Conservation (phyloP, 2,888 invertebrate species). For the Hedychridium roseum region DNA sequence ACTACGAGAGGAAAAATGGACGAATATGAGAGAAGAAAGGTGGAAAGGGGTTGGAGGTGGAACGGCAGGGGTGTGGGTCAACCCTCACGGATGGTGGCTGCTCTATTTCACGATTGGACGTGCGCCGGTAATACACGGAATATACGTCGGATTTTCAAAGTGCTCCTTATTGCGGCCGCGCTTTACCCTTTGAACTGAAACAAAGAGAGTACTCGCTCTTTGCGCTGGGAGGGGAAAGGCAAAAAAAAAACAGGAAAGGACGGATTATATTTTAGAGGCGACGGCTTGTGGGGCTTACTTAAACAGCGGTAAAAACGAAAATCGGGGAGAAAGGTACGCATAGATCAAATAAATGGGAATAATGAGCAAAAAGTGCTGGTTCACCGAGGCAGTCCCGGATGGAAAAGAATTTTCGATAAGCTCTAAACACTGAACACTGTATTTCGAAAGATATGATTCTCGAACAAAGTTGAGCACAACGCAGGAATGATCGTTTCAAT, state of each 20-base stretch:
- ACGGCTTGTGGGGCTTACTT: constrained; percentile 6
- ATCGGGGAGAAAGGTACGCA: constrained; percentile 9
- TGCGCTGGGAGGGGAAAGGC: constrained; percentile 22
- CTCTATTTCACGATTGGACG: constrained; percentile 34
- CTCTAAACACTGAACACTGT: no score
- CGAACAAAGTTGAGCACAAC: no score
- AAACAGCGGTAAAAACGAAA: constrained; percentile 13
- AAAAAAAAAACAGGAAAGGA: constrained; percentile 22
- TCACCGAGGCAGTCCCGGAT: no score
- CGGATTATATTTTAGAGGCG: constrained; percentile 31
- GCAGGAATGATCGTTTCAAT: no score
- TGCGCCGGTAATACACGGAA: constrained; percentile 23
- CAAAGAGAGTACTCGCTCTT: constrained; percentile 32
- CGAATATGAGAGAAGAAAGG: not conserved
- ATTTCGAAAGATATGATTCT: no score
- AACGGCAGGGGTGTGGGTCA: constrained; percentile 12
- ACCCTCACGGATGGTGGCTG: constrained; percentile 19
- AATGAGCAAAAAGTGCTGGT: no score
- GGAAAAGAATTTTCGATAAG: no score
- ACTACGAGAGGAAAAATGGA: not conserved
- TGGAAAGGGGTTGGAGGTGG: not conserved
- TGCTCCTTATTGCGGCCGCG: constrained; percentile 24
- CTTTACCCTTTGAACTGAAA: constrained; percentile 30
- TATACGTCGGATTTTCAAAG: constrained; percentile 29
- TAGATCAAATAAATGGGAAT: no score